Conservation (phyloP, 92 coral and sea anemone species). For the Muricea muricata region DNA sequence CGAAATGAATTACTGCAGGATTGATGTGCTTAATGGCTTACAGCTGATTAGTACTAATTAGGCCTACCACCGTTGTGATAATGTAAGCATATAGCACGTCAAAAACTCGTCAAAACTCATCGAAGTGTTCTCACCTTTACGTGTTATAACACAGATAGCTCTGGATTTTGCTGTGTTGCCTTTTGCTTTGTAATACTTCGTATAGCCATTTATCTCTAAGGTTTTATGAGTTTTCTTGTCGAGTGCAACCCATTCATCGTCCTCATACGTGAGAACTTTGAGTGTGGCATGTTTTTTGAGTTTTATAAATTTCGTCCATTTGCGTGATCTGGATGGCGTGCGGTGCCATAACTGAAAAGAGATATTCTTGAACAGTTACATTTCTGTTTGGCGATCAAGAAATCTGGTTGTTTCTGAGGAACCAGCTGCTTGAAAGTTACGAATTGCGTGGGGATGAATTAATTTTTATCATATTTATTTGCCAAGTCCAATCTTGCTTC, state of each 20-base stretch:
- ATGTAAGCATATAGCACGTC: background rate
- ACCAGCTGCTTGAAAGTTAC: too few relatives aligned
- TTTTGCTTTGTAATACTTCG: slow-evolving; percentile 48
- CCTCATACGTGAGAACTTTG: slow-evolving; percentile 61
- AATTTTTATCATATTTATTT: too few relatives aligned
- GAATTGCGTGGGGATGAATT: too few relatives aligned
- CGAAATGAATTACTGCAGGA: background rate
- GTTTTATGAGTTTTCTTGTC: slow-evolving; percentile 69
- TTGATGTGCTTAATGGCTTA: too few relatives aligned
- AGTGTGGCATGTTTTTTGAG: background rate
- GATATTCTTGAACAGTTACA: too few relatives aligned
- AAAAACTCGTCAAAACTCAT: too few relatives aligned
- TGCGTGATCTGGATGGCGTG: background rate
- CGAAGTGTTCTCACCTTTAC: slow-evolving; percentile 72
- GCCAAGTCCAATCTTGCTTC: too few relatives aligned
- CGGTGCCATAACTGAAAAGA: slow-evolving; percentile 11
- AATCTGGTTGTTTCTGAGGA: too few relatives aligned
- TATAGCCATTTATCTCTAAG: slow-evolving; percentile 61
- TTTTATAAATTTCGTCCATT: background rate
- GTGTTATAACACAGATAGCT: slow-evolving; percentile 50
- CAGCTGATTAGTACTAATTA: too few relatives aligned
- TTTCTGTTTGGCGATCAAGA: background rate
- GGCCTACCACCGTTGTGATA: background rate
- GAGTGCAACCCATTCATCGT: slow-evolving; percentile 73
- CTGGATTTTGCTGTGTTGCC: slow-evolving; percentile 15